Evolutionary conservation across 2,113 vertebrate species (phyloP), one percentile per base, ranked within the genome.

Genomic region (Heterotilapia buettikoferi): DNA sequence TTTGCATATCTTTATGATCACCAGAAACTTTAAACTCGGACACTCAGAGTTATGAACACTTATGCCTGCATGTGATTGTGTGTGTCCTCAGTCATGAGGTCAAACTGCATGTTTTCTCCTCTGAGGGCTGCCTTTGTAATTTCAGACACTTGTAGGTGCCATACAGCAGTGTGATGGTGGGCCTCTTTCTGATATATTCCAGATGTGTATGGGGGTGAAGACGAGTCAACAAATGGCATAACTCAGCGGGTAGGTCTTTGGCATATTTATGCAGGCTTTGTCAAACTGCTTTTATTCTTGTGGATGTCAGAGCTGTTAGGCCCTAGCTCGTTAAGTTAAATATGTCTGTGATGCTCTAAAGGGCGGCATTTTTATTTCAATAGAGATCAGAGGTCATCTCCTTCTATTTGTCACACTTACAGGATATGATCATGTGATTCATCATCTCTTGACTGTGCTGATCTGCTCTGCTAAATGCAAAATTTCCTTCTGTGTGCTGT

Each of bases 241-340:
- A 73, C 8, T 73, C 38, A 45, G 40, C 0, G 1, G 21, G 68
- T 47, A 18, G 21, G 14, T 18, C 68, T 73, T 73, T 73, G 40
- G 9, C 68, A 73, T 47, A 45, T 73, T 47, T 45, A 73, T 73
- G 66, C 3, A 26, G 66, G 7, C 68, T 73, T 73, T 73, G 66
- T 45, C 68, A 73, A 73, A 73, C 68, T 73, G 68, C 40, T 73
- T 26, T 73, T 45, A 10, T 45, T 73, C 21, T 73, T 73, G 68
- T 18, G 40, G 24, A 71, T 43, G 66, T 73, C 38, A 73, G 13
- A 71, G 66, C 66, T 24, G 12, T 24, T 21, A 24, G 12, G 36
- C 12, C 7, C 63, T 71, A 6, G 36, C 36, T 71, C 3, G 7
- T 43, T 24, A 43, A 71, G 12, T 71, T 43, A 43, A 24, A 24